Base-by-base conservation (phyloP, 1,140 invertebrate species). In the Triops cancriformis region DNA sequence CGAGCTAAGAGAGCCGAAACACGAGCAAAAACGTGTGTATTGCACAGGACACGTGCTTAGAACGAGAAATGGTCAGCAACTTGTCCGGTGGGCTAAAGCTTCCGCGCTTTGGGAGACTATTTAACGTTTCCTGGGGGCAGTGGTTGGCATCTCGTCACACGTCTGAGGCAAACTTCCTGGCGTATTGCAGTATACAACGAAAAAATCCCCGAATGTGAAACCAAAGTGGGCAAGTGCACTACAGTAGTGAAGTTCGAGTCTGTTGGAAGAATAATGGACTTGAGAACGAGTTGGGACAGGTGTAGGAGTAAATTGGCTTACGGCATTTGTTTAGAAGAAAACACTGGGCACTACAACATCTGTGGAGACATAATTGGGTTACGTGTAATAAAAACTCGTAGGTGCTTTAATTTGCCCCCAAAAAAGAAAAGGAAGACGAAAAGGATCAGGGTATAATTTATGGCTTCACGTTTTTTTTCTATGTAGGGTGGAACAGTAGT, bases 241-340 rank as follows among this genome's bases (percentile, higher is more conserved):
- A 64, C 51, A n/a, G 10, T 64, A 64, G 51, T 64, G 51, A 64
- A 37, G 31, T 14, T 64, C 23, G 51, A 23, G 5, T 45, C 18
- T 45, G 11, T 45, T 11, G 6, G 43, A 45, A 45, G 43, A 45
- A 45, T 45, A 45, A 45, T 1, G 43, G 43, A 12, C 18, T 45
- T 12, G 43, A 45, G 43, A 45, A 1, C 1, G 51, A 64, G n/a
- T n/a, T 4, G 23, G 2, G 23, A 64, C 51, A 64, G 51, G 51
- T n/a, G 43, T 11, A 45, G 51, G 51, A 64, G 51, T 18, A 64
- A 64, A 64, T 64, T 64, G 51, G 51, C 51, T 64, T 64, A 64
- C 51, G 51, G 10, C 18, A 64, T 23, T 64, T 64, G 51, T 64
- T 64, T 64, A 18, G 10, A 18, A 18, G 51, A 14, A 64, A 64